Base-by-base conservation (phyloP, 2,888 invertebrate species). In the Liopterus haemorrhoidalis region DNA sequence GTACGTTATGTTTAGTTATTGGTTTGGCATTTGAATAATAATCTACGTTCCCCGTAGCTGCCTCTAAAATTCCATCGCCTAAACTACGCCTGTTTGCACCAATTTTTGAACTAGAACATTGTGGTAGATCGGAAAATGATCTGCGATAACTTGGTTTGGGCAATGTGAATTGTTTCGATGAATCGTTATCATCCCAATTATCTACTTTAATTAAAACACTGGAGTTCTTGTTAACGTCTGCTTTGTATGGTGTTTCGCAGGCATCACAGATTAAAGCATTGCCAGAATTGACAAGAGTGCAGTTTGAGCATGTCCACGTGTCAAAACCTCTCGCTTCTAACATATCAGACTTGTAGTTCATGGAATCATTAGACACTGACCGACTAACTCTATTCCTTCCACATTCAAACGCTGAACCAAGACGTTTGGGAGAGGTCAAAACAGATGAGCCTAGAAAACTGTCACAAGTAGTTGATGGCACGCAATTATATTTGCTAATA, bases 281-380 rank as follows among this genome's bases (percentile, higher is more conserved):
- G 0, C 75, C 75, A 39, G 78, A 73, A 67, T 88, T 88, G 54
- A 84, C 77, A 22, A 87, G 67, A 0, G 88, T 88, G 62, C 88
- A 88, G 57, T 82, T 76, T 54, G 75, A 75, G 59, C 85, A 85
- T 9, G 81, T 76, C 85, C 85, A 85, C 38, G 73, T 74, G 54
- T 72, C 71, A 53, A 70, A 59, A 59, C 71, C 70, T 38, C 70
- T 50, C 18, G 64, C 11, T 19, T 24, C 22, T 16, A 31, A 27
- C 30, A 36, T 43, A 25, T 35, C 37, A 9, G 36, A 36, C 19
- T 22, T 36, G 2, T 14, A 12, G 14, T 15, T 42, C 1, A 79
- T 78, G 2, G 79, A 78, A 2, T 79, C 79, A 56, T 80, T 79
- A 1, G 80, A 80, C 3, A 79, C 61, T 3, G 80, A 80, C 27